These are phyloP conservation scores for Candoia aspera DNA, from an alignment of 2,113 vertebrate species.

Conservation along the genomic window DNA sequence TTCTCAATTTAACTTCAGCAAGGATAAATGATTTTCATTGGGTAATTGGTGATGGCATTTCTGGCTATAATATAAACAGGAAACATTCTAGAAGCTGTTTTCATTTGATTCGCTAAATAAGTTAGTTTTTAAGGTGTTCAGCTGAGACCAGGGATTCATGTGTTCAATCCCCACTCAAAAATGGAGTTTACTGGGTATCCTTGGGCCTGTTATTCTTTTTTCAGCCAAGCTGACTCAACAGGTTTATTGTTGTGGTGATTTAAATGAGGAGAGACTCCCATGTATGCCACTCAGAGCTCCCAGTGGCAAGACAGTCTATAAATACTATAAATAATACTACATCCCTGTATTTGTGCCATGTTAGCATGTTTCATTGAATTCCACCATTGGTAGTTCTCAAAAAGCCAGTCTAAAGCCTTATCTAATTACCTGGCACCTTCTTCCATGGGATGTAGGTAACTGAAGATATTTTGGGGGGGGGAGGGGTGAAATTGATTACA, in stretches of 20 bases:
- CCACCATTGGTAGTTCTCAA: neutral
- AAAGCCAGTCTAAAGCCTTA: constrained; percentile 28
- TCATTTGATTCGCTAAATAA: neutral
- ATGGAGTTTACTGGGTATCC: neutral
- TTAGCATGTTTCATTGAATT: neutral
- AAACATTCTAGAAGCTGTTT: constrained; percentile 24
- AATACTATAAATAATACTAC: neutral
- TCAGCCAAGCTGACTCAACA: neutral
- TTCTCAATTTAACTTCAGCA: constrained; percentile 50
- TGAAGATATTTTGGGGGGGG: neutral
- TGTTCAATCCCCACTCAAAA: neutral
- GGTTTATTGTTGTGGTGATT: neutral
- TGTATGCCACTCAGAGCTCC: neutral
- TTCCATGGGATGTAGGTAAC: neutral
- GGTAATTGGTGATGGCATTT: constrained; percentile 5
- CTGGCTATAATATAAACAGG: constrained; percentile 21
- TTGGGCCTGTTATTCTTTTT: neutral
- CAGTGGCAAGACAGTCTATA: neutral
- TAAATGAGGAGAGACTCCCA: neutral
- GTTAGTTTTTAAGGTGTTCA: neutral
- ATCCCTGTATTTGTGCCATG: neutral
- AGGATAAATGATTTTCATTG: constrained; percentile 35
- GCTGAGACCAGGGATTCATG: neutral
- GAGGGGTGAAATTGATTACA: neutral
- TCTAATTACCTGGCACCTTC: neutral